These are phyloP conservation scores for Andinoacara biseriatus DNA, from an alignment of 2,113 vertebrate species.

Conservation along the genomic window DNA sequence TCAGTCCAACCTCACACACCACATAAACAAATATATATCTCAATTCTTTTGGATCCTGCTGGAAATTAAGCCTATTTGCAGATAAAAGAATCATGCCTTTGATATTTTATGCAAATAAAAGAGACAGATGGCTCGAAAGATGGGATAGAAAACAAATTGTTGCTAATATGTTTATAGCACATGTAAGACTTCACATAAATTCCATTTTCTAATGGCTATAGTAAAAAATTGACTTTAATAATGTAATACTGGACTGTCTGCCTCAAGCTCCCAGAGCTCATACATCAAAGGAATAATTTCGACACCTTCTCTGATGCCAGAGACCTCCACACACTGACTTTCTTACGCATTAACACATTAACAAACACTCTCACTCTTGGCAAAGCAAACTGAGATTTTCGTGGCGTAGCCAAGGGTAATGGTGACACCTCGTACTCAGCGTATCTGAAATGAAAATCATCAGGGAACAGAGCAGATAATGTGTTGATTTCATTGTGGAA, in stretches of 20 bases:
- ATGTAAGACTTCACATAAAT: conserved; percentile 2
- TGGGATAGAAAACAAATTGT: background rate
- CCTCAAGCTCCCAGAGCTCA: conserved; percentile 46
- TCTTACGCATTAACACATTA: background rate
- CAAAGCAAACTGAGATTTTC: background rate
- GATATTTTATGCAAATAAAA: background rate
- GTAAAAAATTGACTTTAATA: conserved; percentile 41
- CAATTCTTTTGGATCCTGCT: background rate
- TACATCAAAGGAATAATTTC: conserved; percentile 53
- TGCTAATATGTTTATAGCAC: conserved; percentile 17
- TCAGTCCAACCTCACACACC: background rate
- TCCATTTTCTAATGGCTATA: conserved; percentile 25
- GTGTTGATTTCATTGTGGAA: conserved; percentile 51
- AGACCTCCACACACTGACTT: conserved; percentile 1
- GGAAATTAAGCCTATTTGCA: background rate
- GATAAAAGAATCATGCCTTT: background rate
- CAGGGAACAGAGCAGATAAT: conserved; percentile 30
- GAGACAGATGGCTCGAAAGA: conserved; percentile 24
- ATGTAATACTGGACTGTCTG: conserved; percentile 30
- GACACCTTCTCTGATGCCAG: conserved; percentile 22
- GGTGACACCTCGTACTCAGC: background rate
- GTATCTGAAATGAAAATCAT: background rate
- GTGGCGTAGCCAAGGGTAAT: background rate
- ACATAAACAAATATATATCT: background rate
- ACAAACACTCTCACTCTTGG: background rate